phyloP scores from a whole-genome alignment of 1,140 invertebrate species.

The Oedothorax gibbosus region DNA sequence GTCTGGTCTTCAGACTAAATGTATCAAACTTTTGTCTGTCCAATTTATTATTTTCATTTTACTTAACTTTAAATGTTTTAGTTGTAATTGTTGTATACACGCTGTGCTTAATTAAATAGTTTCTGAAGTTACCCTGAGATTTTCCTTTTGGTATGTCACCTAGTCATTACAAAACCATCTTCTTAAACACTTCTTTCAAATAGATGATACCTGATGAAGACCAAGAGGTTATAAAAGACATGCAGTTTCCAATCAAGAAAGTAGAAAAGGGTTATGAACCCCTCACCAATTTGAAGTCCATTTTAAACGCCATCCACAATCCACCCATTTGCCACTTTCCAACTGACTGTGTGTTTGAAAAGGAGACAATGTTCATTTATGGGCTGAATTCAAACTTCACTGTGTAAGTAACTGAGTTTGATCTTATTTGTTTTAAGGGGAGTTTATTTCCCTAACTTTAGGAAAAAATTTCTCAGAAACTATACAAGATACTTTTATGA shows the following conservation, averaged over 20 bases:
- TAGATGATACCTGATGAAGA: conserved; percentile 53
- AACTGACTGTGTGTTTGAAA: not conserved
- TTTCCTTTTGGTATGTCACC: too few relatives aligned
- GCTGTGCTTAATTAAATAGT: too few relatives aligned
- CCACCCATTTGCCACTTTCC: conserved; percentile 39
- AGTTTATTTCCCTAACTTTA: not conserved
- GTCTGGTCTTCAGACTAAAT: too few relatives aligned
- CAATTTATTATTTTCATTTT: too few relatives aligned
- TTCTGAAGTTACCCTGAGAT: too few relatives aligned
- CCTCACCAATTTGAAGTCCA: conserved; percentile 11
- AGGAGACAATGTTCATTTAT: conserved; percentile 30
- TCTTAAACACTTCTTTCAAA: too few relatives aligned
- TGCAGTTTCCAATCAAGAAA: conserved; percentile 35
- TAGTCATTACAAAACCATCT: too few relatives aligned
- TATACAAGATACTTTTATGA: too few relatives aligned
- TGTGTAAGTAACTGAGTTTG: conserved; percentile 27
- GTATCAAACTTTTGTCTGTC: too few relatives aligned
- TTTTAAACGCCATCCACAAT: conserved; percentile 23
- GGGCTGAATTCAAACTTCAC: conserved; percentile 34
- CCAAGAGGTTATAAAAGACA: conserved; percentile 32
- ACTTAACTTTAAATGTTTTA: too few relatives aligned
- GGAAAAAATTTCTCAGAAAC: too few relatives aligned
- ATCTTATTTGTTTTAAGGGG: not conserved
- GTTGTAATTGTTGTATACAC: too few relatives aligned
- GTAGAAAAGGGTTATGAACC: conserved; percentile 31